Conservation (phyloP, 1,140 invertebrate species). For the Hermatobates lingyangjiaoensis region DNA sequence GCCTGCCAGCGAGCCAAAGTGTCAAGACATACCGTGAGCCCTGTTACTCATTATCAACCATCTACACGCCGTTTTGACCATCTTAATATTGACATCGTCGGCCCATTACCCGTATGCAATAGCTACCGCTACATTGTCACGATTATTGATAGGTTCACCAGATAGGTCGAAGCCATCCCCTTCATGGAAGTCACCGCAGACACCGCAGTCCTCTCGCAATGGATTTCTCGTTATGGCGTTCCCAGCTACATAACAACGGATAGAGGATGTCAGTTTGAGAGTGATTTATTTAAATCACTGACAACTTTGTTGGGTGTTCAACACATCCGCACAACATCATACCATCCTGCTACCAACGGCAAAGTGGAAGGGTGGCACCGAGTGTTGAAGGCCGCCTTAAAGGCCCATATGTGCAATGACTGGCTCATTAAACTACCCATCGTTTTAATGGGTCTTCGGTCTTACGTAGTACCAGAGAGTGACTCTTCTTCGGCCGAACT, state of each 20-base stretch:
- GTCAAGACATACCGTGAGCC: not conserved
- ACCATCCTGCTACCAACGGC: slow-evolving; percentile 24
- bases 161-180: slow-evolving; percentile 28
- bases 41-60: slow-evolving; percentile 13
- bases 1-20: slow-evolving; percentile 12
- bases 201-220: slow-evolving; percentile 18
- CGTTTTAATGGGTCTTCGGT: slow-evolving; percentile 23
- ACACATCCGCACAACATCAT: slow-evolving; percentile 15
- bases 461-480: slow-evolving; percentile 12
- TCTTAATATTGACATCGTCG: slow-evolving; percentile 29
- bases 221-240: slow-evolving; percentile 15
- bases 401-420: slow-evolving; percentile 7
- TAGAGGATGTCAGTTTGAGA: slow-evolving; percentile 16
- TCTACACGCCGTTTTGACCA: slow-evolving; percentile 22
- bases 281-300: slow-evolving; percentile 5
- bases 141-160: slow-evolving; percentile 25
- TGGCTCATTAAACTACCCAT: slow-evolving; percentile 19
- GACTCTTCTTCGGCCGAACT: slow-evolving; percentile 18
- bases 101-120: slow-evolving; percentile 21
- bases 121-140: slow-evolving; percentile 21
- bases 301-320: slow-evolving; percentile 6
- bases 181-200: slow-evolving; percentile 23
- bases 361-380: slow-evolving; percentile 23
- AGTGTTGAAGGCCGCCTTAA: slow-evolving; percentile 22
- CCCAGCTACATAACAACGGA: slow-evolving; percentile 16